Conservation (phyloP, 2,888 invertebrate species). For the Eumacrocentrus americanus region DNA sequence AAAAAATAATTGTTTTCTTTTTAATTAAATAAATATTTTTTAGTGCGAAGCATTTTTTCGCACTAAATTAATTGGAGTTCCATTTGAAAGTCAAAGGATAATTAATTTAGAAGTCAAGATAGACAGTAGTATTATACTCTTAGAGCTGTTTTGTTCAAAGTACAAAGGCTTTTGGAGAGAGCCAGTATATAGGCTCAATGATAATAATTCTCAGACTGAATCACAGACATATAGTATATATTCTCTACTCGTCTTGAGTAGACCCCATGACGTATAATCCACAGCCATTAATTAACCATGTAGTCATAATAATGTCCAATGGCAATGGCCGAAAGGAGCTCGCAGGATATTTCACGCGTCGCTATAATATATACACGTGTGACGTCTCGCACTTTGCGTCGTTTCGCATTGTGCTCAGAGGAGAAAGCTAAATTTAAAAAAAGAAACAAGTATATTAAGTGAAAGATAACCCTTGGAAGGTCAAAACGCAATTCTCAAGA, state of each 20-base stretch:
- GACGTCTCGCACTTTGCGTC: conserved; percentile 30
- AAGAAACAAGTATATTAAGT: no score
- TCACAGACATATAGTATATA: no score
- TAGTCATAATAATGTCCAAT: conserved; percentile 55
- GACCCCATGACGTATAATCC: conserved; percentile 46
- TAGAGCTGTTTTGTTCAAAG: background rate
- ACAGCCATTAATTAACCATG: conserved; percentile 52
- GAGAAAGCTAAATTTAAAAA: no score
- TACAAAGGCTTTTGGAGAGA: background rate
- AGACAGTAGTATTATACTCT: background rate
- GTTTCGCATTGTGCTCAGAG: background rate
- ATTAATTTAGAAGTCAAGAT: background rate
- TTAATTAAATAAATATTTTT: no score
- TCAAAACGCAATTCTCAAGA: no score
- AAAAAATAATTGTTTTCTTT: background rate
- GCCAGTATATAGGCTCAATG: conserved; percentile 21
- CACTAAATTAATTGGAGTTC: background rate
- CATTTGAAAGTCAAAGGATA: background rate
- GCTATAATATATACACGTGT: conserved; percentile 23
- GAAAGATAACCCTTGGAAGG: no score
- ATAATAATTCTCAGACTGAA: conserved; percentile 37
- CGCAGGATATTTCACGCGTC: conserved; percentile 23
- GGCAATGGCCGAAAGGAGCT: conserved; percentile 28
- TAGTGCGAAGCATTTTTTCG: background rate
- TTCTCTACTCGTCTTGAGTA: no score